Percentiles rank a stretch among this genome's conserved stretches.
Conservation (phyloP, 2,888 invertebrate genomes). For the Drosophila mettleri region DNA sequence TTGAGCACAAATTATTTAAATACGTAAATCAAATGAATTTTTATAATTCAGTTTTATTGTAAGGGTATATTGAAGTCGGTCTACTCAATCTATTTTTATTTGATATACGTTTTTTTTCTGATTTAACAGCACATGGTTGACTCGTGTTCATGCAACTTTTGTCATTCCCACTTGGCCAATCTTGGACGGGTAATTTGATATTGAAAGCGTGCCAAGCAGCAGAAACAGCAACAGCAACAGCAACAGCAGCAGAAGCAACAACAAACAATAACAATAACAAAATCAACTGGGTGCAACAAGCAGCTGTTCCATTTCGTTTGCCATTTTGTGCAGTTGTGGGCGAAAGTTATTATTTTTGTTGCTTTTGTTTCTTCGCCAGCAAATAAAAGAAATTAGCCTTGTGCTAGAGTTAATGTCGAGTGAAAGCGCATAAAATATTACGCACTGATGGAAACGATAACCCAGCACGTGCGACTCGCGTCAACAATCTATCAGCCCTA, state of each 20-base stretch:
- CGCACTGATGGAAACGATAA: slow-evolving; percentile 46
- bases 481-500: slow-evolving; percentile 49
- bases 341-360: slow-evolving; percentile 67
- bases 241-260: slow-evolving; percentile 9
- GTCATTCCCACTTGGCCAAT: slow-evolving; percentile 60
- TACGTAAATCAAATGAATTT: no score
- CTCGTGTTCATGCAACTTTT: slow-evolving; percentile 52
- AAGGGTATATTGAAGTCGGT: slow-evolving; percentile 8
- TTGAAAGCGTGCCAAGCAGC: slow-evolving; percentile 75
- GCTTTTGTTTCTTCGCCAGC: slow-evolving; percentile 38
- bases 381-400: slow-evolving; percentile 55
- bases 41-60: not conserved
- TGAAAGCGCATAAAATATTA: slow-evolving; percentile 68
- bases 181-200: slow-evolving; percentile 71
- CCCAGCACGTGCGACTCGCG: slow-evolving; percentile 47
- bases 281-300: slow-evolving; percentile 37
- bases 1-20: no score
- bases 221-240: slow-evolving; percentile 8
- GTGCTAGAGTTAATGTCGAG: slow-evolving; percentile 41
- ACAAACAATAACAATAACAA: slow-evolving; percentile 26
- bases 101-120: slow-evolving; percentile 40
- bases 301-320: slow-evolving; percentile 76
- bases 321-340: slow-evolving; percentile 68
- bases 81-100: not conserved
- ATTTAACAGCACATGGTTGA: slow-evolving; percentile 29